These are phyloP conservation scores for Neuroterus valhalla DNA, from an alignment of 1,140 invertebrate species.

Conservation along the genomic window DNA sequence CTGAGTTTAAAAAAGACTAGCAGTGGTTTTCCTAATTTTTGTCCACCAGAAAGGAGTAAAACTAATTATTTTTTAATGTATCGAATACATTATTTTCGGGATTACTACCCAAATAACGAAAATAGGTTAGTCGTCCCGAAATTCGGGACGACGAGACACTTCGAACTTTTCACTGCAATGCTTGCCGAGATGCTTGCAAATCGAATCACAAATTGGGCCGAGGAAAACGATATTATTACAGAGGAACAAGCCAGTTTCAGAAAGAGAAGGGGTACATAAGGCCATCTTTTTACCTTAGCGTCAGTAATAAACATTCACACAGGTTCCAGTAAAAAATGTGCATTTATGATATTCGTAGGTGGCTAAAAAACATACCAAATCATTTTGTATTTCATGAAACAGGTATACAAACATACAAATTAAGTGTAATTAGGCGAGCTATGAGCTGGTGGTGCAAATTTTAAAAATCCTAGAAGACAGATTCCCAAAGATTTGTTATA, in stretches of 20 bases:
- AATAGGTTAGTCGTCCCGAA: too few relatives aligned
- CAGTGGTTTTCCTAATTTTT: too few relatives aligned
- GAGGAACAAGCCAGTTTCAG: slow-evolving; percentile 48
- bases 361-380: slow-evolving; percentile 2
- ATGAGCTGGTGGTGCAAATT: too few relatives aligned
- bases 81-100: too few relatives aligned
- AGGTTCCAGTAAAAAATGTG: slow-evolving; percentile 39
- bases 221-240: slow-evolving; percentile 36
- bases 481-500: slow-evolving; percentile 31
- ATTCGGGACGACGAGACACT: too few relatives aligned
- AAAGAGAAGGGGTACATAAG: slow-evolving; percentile 36
- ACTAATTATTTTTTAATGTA: too few relatives aligned
- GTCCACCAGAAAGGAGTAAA: too few relatives aligned
- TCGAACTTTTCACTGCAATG: slow-evolving; percentile 2
- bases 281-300: slow-evolving; percentile 47
- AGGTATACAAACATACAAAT: not conserved
- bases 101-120: too few relatives aligned
- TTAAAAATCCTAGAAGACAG: slow-evolving; percentile 23
- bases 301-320: slow-evolving; percentile 39
- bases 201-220: slow-evolving; percentile 31
- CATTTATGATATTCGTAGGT: slow-evolving; percentile 31
- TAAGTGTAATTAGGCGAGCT: slow-evolving; percentile 10
- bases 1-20: too few relatives aligned
- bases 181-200: too few relatives aligned
- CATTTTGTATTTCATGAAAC: too few relatives aligned